phyloP scores from a whole-genome alignment of 2,113 vertebrate species.

The Rattus rattus region DNA sequence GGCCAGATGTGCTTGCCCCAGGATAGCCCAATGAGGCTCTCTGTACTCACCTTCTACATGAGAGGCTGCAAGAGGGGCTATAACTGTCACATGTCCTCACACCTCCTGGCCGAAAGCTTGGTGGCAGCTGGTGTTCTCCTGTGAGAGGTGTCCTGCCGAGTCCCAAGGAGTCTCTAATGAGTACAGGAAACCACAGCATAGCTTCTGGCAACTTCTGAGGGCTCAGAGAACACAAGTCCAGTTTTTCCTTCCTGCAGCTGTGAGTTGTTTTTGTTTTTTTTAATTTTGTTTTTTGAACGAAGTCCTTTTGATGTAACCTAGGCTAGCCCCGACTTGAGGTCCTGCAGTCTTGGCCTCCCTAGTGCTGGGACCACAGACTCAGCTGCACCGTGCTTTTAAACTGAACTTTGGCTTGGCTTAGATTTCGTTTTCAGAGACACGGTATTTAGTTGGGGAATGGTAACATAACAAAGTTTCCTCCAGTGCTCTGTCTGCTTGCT shows the following conservation, averaged over 20 bases:
- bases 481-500: not conserved
- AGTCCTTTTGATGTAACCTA: not conserved
- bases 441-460: not conserved
- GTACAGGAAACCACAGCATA: not conserved
- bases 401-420: not conserved
- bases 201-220: not conserved
- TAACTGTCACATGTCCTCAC: accelerated
- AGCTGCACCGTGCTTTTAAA: not conserved
- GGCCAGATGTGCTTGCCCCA: not conserved
- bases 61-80: too few species aligned
- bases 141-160: not conserved
- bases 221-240: not conserved
- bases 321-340: not conserved
- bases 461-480: too few species aligned
- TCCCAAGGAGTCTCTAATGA: too few species aligned
- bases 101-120: too few species aligned
- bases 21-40: not conserved
- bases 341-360: not conserved
- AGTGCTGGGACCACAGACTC: not conserved
- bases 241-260: not conserved
- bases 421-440: not conserved
- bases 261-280: too few species aligned
- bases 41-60: not conserved
- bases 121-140: not conserved
- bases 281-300: too few species aligned